Evolutionary conservation across 2,888 invertebrate genomes (phyloP).

Genomic region (Antheraea assamensis): DNA sequence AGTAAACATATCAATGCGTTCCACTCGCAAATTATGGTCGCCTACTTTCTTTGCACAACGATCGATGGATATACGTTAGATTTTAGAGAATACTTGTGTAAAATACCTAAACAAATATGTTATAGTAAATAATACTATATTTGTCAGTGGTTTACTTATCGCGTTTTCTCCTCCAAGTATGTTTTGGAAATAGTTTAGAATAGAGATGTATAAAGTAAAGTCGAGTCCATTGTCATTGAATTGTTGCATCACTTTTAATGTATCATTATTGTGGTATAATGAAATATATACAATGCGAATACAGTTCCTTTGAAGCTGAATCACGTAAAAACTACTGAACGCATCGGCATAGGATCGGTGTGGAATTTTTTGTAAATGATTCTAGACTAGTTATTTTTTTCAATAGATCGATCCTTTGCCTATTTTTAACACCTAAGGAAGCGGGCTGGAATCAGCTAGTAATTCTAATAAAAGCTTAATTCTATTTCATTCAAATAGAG

Average conservation of each 20-base stretch:
- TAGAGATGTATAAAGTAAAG: neutral
- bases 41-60: neutral
- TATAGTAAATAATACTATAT: neutral
- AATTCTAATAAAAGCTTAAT: no score
- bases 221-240: neutral
- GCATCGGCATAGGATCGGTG: no score
- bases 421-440: no score
- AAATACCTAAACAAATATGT: neutral
- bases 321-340: no score
- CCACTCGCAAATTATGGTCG: constrained; percentile 7
- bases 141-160: neutral
- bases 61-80: neutral
- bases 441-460: no score
- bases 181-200: neutral
- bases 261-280: no score
- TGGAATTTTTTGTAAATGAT: no score
- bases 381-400: no score
- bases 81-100: neutral
- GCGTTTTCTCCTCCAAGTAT: neutral
- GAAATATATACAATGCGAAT: no score
- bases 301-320: no score
- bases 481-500: no score
- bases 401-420: no score
- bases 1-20: constrained; percentile 2
- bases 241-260: neutral